Evolutionary conservation across 1,140 invertebrate genomes (phyloP), one percentile per base, ranked within the genome.

Genomic region (Euschistus heros): DNA sequence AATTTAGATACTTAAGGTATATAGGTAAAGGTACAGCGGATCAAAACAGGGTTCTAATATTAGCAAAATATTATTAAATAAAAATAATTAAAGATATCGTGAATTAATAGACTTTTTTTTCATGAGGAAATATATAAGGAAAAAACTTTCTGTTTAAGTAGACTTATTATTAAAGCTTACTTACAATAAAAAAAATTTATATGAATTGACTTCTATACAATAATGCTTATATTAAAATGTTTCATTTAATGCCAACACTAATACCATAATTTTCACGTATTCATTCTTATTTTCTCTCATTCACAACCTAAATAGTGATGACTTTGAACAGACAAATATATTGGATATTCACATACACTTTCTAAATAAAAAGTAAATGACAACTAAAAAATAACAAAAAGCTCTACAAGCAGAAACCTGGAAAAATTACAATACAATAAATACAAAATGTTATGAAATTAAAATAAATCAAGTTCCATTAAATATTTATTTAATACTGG

Each of bases 111-210:
- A 37, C 1, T 37, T 13, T 37, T 37, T 6, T 37, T 10, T 6
- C 10, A 37, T 37, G 7, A 37, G 33, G 33, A 37, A 10, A 13
- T 30, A 30, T 7, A 30, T 6, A 37, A 37, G 33, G 13, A 37
- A 37, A 37, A 37, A 10, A 37, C 33, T 22, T 50, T n/a, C n/a
- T 18, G n/a, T 50, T 50, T 50, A 50, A 50, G 47, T 50, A 50
- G n/a, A 18, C 47, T 50, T 50, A 50, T 50, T 50, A 50, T 50
- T 50, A 50, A 50, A 50, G 47, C 47, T 50, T 50, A 50, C 47
- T 50, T 50, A 50, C 47, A 50, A 50, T 50, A 50, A 18, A 50
- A 50, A 47, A 50, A 50, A 18, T 20, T 13, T 50, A 50, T 50
- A 50, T 22, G 47, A 50, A 50, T 50, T 50, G 47, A 50, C 47